Evolutionary conservation across 2,113 vertebrate species (phyloP).

Genomic region (Naja naja): DNA sequence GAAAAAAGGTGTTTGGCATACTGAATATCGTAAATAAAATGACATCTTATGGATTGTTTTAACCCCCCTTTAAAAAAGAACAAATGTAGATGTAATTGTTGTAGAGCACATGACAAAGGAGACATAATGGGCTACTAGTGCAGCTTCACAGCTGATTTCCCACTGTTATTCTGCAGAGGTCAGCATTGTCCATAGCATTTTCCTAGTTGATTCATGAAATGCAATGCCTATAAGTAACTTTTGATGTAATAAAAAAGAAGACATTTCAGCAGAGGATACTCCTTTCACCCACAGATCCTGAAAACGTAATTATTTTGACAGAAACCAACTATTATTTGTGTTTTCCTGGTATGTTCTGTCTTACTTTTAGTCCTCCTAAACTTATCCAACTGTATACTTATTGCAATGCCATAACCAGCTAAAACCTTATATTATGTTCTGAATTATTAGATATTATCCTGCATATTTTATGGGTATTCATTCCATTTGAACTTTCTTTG

Average conservation of each 20-base stretch:
- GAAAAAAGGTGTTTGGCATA: neutral
- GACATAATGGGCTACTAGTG: neutral
- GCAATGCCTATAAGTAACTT: neutral
- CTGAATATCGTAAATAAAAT: neutral
- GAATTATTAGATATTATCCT: neutral
- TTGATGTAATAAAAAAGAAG: neutral
- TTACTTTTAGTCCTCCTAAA: neutral
- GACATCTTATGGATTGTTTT: neutral
- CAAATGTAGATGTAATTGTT: neutral
- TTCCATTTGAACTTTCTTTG: neutral
- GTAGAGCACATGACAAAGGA: neutral
- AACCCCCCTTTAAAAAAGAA: neutral
- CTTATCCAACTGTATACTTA: neutral
- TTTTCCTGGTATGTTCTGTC: neutral
- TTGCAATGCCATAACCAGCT: neutral
- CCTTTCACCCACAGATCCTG: neutral
- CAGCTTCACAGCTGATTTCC: neutral
- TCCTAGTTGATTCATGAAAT: neutral
- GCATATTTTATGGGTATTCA: neutral
- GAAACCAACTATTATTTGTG: neutral
- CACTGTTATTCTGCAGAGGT: conserved; percentile 70
- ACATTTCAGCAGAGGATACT: neutral
- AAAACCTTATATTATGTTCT: neutral
- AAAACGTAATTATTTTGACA: conserved; percentile 13
- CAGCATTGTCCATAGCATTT: conserved; percentile 63